Base-by-base conservation (phyloP, 1,140 invertebrate species). In the Brachionus paranguensis region DNA sequence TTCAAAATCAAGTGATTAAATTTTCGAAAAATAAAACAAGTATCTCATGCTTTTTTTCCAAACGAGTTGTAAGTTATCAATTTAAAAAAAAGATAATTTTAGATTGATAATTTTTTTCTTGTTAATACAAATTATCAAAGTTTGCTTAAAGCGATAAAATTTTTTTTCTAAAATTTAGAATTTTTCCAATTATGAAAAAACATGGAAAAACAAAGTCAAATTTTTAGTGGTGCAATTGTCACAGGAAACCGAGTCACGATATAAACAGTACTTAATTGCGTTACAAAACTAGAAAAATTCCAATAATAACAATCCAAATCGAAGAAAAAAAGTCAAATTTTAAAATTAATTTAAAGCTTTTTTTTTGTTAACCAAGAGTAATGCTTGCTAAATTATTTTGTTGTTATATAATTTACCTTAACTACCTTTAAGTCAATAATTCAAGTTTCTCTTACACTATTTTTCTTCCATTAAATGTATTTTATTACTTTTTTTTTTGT, bases 341-440 rank as follows among this genome's bases (percentile, higher is more conserved):
- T 2, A 43, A 72, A 72, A 43, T 72, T 43, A 72, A 43, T 72
- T 72, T 43, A 72, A 72, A 14, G 11, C 43, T 43, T 41, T 72
- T 72, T 68, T 29, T 68, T 68, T 68, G 11, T 12, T 3, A 41
- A 20, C 33, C 10, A 41, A 72, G 41, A 72, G 37, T 20, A 72
- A 72, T 72, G 68, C 68, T 72, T 72, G 68, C 17, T 72, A 72
- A 72, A n/a, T 41, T 45, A 17, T 72, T 68, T 10, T 72, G 29
- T 72, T 72, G 68, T 72, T 72, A 72, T 72, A 72, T 72, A 72
- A 72, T 72, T 72, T 72, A 72, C 68, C 68, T 72, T 72, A 72
- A 72, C 68, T 72, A 72, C 68, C 68, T 72, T 72, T 72, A 72
- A 72, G 68, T 72, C 68, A 72, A 72, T 72, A 72, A 72, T 72